phyloP scores from a whole-genome alignment of 1,140 invertebrate genomes.

The Zaprionus inermis region DNA sequence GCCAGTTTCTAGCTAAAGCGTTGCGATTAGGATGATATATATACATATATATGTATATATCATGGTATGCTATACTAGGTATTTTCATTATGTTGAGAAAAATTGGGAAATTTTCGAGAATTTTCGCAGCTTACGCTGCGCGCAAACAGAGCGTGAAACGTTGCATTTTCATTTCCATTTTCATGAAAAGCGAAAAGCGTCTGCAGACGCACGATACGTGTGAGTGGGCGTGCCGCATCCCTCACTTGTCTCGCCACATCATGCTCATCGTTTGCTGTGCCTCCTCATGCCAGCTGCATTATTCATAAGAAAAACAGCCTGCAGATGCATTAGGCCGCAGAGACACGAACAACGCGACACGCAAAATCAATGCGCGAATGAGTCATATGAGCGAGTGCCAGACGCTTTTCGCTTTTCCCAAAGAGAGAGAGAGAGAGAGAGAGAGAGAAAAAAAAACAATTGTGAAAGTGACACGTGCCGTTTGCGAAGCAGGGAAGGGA shows the following conservation, averaged over 20 bases:
- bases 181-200: slow-evolving; percentile 49
- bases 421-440: too few relatives aligned
- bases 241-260: too few relatives aligned
- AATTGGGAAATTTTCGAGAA: slow-evolving; percentile 18
- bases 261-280: too few relatives aligned
- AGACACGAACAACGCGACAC: slow-evolving; percentile 6
- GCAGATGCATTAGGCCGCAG: slow-evolving; percentile 13
- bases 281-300: slow-evolving; percentile 47
- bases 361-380: slow-evolving; percentile 51
- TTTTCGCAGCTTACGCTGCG: too few relatives aligned
- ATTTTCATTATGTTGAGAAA: background rate
- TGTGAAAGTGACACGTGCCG: slow-evolving; percentile 74
- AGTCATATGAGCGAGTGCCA: slow-evolving; percentile 64
- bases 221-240: slow-evolving; percentile 1
- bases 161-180: slow-evolving; percentile 72
- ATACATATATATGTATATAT: background rate
- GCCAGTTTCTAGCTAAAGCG: background rate
- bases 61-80: background rate
- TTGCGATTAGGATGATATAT: slow-evolving; percentile 14
- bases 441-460: slow-evolving; percentile 18
- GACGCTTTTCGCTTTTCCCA: slow-evolving; percentile 26
- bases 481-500: background rate
- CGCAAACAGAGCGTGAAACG: slow-evolving; percentile 70
- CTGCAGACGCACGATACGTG: slow-evolving; percentile 19
- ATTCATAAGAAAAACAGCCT: slow-evolving; percentile 41